Base-by-base conservation (phyloP, 1,140 invertebrate genomes). In the Apis dorsata region DNA sequence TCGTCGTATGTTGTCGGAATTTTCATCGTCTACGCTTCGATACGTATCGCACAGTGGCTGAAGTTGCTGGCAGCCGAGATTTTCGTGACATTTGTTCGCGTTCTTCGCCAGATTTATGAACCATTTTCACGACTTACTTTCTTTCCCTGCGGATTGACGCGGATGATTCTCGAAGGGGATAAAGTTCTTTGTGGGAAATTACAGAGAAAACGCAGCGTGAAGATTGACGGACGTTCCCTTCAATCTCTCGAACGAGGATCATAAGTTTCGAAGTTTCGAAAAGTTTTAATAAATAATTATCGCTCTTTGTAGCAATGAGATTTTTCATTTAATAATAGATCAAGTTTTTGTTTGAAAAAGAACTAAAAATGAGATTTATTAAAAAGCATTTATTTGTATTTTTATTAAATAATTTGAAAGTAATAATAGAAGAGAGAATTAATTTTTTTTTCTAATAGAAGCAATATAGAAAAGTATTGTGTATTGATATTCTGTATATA, bases 21-120 rank as follows among this genome's bases (percentile, higher is more conserved):
- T 88, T 86, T 81, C 79, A 77, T 87, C 62, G 71, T 85, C 65
- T 86, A 71, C n/a, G 21, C 28, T 21, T 53, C 57, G 55, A 73
- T 34, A 28, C 62, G 51, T 74, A 74, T 77, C 65, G 12, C 28
- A 57, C n/a, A 65, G 51, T 60, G 73, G 65, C 19, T 73, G 53
- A 34, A 49, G 49, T 59, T n/a, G 24, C 15, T 57, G 60, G 34
- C 51, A 19, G 9, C 24, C 34, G 71, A 75, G 73, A 66, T 76
- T 68, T 76, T 28, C n/a, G 8, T 66, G 28, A 66, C 71, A 75
- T 74, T 75, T 53, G 24, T n/a, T 59, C 66, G 66, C 12, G 59
- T n/a, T 80, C 24, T 34, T 24, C 34, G 11, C 17, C 57, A 82
- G 44, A 82, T 77, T 77, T 76, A 69, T 69, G 57, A 3, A n/a